Percentiles rank a stretch among this genome's conserved stretches.
Evolutionary conservation across 2,113 vertebrate species (phyloP).

Genomic region (Pseudopodoces humilis): DNA sequence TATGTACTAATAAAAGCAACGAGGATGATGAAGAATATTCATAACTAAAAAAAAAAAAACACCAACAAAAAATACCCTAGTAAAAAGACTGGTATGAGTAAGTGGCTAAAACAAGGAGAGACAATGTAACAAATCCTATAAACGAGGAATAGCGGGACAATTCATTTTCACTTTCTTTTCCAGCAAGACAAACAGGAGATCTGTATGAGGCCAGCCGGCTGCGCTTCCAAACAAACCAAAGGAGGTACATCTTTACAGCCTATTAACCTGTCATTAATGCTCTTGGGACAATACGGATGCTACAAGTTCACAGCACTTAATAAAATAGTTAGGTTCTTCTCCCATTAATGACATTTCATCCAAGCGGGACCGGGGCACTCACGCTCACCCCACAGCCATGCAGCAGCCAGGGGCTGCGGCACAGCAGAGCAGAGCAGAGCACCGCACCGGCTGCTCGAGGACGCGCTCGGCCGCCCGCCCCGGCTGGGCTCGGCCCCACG

Average conservation of each 20-base stretch:
- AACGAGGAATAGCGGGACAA: neutral
- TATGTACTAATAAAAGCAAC: neutral
- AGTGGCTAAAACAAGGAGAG: neutral
- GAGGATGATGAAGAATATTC: neutral
- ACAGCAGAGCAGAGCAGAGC: no score
- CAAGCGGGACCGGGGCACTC: neutral
- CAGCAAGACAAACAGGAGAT: neutral
- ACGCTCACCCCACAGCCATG: fast-evolving
- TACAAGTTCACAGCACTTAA: neutral
- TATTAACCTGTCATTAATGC: neutral
- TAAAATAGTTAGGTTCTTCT: neutral
- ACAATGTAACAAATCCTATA: neutral
- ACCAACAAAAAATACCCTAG: neutral
- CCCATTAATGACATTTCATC: neutral
- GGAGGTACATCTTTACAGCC: neutral
- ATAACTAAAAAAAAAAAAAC: neutral
- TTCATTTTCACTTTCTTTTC: neutral
- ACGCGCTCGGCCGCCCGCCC: neutral
- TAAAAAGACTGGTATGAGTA: fast-evolving
- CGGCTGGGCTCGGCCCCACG: fast-evolving
- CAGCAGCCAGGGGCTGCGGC: fast-evolving
- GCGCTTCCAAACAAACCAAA: neutral
- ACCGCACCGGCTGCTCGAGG: fast-evolving
- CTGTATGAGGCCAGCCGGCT: neutral
- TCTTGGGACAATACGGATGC: neutral